A percentile compares a stretch with the other conserved stretches of the same genome.
Evolutionary conservation across 2,888 invertebrate species (phyloP).

Genomic region (Nephrotoma guestfalica): DNA sequence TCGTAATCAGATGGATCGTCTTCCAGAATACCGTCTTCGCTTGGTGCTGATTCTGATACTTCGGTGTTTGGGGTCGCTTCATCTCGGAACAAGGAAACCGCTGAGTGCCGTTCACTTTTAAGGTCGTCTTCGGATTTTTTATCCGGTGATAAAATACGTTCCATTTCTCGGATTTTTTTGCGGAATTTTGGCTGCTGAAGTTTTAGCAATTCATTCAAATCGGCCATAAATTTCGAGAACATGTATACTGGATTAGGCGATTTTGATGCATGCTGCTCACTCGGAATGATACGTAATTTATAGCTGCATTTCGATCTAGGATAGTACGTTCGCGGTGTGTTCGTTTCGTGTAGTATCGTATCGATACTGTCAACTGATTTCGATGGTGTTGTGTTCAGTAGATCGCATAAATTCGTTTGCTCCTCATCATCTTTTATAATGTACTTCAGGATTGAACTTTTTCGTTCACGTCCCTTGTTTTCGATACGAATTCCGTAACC

Average conservation of each 20-base stretch:
- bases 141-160: slow-evolving; percentile 13
- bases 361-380: slow-evolving; percentile 9
- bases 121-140: not conserved
- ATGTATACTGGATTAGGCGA: slow-evolving; percentile 10
- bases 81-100: not conserved
- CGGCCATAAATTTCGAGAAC: slow-evolving; percentile 18
- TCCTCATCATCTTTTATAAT: not conserved
- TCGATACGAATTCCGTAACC: slow-evolving; percentile 19
- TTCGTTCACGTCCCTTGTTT: not conserved
- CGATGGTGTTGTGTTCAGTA: slow-evolving; percentile 12
- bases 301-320: slow-evolving; percentile 23
- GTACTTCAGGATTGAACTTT: not conserved
- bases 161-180: slow-evolving; percentile 22
- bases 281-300: slow-evolving; percentile 20
- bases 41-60: not conserved
- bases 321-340: slow-evolving; percentile 25
- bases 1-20: slow-evolving; percentile 8
- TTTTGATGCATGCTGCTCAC: not conserved
- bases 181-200: slow-evolving; percentile 22
- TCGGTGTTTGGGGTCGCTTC: not conserved
- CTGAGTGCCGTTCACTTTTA: not conserved
- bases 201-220: slow-evolving; percentile 26
- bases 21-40: not conserved
- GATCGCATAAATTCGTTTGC: not conserved
- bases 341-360: slow-evolving; percentile 18